Conservation (phyloP, 2,113 vertebrate genomes). For the Sminthopsis crassicaudata region DNA sequence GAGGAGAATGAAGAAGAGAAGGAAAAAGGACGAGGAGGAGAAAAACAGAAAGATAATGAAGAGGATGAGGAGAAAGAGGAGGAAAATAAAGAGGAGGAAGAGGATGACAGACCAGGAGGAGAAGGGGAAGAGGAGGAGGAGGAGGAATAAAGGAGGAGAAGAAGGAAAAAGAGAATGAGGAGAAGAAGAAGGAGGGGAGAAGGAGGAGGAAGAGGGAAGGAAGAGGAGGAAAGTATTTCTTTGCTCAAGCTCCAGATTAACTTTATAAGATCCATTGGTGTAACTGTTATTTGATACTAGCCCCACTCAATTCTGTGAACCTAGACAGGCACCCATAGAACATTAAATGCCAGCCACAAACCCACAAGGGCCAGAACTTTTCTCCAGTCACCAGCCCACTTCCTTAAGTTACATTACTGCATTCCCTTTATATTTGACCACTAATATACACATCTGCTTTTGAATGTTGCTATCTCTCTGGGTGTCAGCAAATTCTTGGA, state of each 20-base stretch:
- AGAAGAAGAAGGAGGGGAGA: too few species aligned
- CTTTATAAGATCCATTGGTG: neutral
- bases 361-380: neutral
- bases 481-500: neutral
- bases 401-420: neutral
- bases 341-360: neutral
- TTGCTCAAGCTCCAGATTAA: neutral
- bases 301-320: neutral
- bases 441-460: neutral
- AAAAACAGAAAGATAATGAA: too few species aligned
- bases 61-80: too few species aligned
- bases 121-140: too few species aligned
- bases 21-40: too few species aligned
- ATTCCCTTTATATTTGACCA: neutral
- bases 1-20: too few species aligned
- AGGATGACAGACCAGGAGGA: too few species aligned
- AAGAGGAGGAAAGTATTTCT: neutral
- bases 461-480: neutral
- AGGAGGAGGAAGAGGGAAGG: neutral
- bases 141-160: too few species aligned
- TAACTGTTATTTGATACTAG: neutral
- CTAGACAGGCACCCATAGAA: neutral
- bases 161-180: too few species aligned
- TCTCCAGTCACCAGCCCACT: neutral
- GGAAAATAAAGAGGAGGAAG: too few species aligned